Percentiles rank a stretch among this genome's conserved stretches.
These are phyloP conservation scores for Oncorhynchus masou DNA, from an alignment of 2,113 vertebrate species.

Conservation along the genomic window DNA sequence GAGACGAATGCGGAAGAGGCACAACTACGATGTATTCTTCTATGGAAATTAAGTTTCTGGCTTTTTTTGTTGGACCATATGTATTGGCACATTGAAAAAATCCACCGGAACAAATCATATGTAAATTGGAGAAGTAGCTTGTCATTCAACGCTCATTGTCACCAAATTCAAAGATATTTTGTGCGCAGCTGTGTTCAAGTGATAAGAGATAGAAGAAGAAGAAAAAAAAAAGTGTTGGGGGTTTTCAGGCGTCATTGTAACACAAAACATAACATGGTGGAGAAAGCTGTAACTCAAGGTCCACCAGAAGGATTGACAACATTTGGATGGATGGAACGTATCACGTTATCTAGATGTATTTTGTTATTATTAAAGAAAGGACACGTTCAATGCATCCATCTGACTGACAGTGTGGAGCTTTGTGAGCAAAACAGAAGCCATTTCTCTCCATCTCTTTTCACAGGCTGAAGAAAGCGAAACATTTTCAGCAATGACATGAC, in stretches of 20 bases:
- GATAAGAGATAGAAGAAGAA: conserved; percentile 59
- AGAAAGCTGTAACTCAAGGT: conserved; percentile 14
- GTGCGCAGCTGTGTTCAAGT: conserved; percentile 48
- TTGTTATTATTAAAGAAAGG: background rate
- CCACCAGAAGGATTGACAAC: conserved; percentile 37
- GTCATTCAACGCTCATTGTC: conserved; percentile 50
- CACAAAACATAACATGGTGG: background rate
- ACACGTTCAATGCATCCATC: background rate
- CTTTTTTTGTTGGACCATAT: conserved; percentile 35
- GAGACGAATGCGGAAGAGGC: background rate
- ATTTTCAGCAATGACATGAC: background rate
- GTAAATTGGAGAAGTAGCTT: conserved; percentile 40
- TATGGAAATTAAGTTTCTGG: conserved; percentile 34
- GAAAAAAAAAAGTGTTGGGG: conserved; percentile 30
- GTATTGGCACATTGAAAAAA: conserved; percentile 39
- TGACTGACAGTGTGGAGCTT: conserved; percentile 36
- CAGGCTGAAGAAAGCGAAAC: conserved; percentile 14
- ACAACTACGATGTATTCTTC: conserved; percentile 33
- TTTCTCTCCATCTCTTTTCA: conserved; percentile 24
- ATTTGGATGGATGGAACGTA: conserved; percentile 14
- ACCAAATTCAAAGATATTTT: conserved; percentile 49
- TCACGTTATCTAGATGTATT: conserved; percentile 15
- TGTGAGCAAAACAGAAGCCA: conserved; percentile 24
- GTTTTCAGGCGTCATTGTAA: conserved; percentile 26
- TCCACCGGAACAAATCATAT: conserved; percentile 38